These are phyloP conservation scores for Teleopsis dalmanni DNA, from an alignment of 1,140 invertebrate genomes.

Conservation along the genomic window DNA sequence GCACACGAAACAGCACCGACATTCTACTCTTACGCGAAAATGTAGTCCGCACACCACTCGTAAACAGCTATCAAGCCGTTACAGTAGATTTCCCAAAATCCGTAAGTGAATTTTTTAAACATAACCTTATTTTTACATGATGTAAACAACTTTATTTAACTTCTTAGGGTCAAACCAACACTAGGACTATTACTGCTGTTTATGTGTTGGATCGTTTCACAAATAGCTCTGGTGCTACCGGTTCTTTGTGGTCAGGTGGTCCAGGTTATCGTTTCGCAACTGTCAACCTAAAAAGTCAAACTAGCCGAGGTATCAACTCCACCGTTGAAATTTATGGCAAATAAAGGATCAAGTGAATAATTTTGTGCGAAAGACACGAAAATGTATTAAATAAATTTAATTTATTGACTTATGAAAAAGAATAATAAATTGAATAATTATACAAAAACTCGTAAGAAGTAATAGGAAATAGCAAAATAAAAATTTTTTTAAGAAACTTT, in stretches of 20 bases:
- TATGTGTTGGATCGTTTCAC: slow-evolving; percentile 32
- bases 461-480: no score
- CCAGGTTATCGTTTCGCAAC: slow-evolving; percentile 16
- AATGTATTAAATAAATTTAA: no score
- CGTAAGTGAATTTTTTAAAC: slow-evolving; percentile 17
- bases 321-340: slow-evolving; percentile 7
- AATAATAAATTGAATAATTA: no score
- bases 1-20: slow-evolving; percentile 16
- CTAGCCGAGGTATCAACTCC: slow-evolving; percentile 6
- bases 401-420: no score
- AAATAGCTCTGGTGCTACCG: slow-evolving; percentile 27
- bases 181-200: slow-evolving; percentile 21
- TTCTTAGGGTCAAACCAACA: slow-evolving; percentile 19
- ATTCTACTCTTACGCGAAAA: slow-evolving; percentile 21
- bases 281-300: slow-evolving; percentile 23
- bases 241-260: slow-evolving; percentile 26
- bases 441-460: no score
- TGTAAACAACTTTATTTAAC: neutral
- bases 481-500: no score
- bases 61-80: slow-evolving; percentile 27
- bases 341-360: no score
- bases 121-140: neutral
- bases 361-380: no score
- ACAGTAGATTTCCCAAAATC: slow-evolving; percentile 22
- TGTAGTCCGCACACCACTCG: slow-evolving; percentile 21